Conservation (phyloP, 2,797 vertebrate genomes). For the Gadopsis marmoratus region DNA sequence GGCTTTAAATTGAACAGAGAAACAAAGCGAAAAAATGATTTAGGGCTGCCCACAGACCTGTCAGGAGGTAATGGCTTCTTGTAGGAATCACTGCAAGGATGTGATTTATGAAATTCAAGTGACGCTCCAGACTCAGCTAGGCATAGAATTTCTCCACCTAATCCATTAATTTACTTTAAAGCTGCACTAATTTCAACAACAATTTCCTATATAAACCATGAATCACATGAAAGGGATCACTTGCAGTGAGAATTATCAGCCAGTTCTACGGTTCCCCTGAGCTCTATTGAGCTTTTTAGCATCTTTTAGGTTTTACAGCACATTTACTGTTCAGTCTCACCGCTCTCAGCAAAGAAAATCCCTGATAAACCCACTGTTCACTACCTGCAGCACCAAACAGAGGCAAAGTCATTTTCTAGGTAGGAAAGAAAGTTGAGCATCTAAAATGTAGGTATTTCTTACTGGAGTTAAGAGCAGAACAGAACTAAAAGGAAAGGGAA, state of each 20-base stretch:
- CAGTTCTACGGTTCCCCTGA: neutral
- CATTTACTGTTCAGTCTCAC: neutral
- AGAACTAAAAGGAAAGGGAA: neutral
- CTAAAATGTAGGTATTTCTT: neutral
- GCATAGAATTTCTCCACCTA: neutral
- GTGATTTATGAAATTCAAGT: neutral
- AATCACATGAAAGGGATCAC: neutral
- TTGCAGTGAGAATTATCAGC: neutral
- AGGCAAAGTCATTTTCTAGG: too few relatives aligned
- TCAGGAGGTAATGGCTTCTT: constrained; percentile 18
- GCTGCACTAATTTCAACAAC: neutral
- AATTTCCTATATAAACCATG: neutral
- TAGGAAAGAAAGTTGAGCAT: neutral
- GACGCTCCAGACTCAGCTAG: neutral
- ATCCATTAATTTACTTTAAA: neutral
- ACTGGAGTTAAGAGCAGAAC: neutral
- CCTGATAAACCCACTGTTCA: neutral
- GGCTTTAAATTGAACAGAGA: constrained; percentile 44
- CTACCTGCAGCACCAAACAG: too few relatives aligned
- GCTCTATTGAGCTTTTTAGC: neutral
- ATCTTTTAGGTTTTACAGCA: neutral
- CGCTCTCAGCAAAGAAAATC: neutral
- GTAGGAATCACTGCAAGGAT: constrained; percentile 3
- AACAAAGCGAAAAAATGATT: constrained; percentile 39
- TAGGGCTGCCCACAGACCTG: constrained; percentile 13